Percentiles rank a stretch among this genome's conserved stretches.
Conservation (phyloP, 2,113 vertebrate species). For the Carassius carassius region DNA sequence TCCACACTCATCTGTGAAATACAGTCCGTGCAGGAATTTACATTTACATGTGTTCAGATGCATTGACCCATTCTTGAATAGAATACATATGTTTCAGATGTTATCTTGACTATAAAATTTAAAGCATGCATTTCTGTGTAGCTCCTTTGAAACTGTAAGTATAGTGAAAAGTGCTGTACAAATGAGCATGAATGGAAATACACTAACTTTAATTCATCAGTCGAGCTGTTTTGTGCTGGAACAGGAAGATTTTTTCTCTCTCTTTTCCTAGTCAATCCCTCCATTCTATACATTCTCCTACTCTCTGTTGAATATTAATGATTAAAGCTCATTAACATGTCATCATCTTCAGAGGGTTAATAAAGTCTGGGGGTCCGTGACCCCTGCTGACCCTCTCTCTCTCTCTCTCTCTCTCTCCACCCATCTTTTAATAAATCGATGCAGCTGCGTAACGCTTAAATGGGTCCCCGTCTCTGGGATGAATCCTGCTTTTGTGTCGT, state of each 20-base stretch:
- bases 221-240: neutral
- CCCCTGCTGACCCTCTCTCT: conserved; percentile 69
- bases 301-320: conserved; percentile 61
- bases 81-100: neutral
- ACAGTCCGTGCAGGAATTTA: neutral
- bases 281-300: conserved; percentile 14
- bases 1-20: neutral
- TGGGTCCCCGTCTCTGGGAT: conserved; percentile 71
- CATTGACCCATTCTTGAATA: neutral
- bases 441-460: conserved; percentile 82
- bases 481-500: conserved; percentile 82
- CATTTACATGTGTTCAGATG: neutral
- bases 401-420: conserved; percentile 61
- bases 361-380: conserved; percentile 69
- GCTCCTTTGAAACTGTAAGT: neutral
- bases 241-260: neutral
- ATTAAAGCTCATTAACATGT: conserved; percentile 65
- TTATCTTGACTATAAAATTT: neutral
- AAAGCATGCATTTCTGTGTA: neutral
- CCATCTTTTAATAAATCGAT: conserved; percentile 80
- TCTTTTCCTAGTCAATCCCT: neutral
- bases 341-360: conserved; percentile 65
- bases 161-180: neutral
- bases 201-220: neutral
- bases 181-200: neutral